Evolutionary conservation across 37 sponge, comb jelly and placozoan species (phyloP), one percentile per base, ranked within the genome.

Genomic region (Geodia barretti): DNA sequence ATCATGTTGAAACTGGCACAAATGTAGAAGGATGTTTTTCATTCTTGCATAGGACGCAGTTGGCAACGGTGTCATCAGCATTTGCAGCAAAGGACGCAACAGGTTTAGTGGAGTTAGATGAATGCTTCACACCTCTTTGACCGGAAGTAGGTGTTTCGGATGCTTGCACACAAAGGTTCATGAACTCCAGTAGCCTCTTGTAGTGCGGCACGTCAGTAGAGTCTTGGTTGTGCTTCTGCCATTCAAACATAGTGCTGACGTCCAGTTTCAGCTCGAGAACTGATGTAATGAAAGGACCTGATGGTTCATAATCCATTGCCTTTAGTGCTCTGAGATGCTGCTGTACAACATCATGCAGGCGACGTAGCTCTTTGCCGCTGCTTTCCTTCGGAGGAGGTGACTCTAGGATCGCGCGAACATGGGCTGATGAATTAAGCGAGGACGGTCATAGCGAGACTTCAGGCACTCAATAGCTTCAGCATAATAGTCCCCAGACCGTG

Each of bases 101-200:
- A 76, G 28, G 39, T 38, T 17, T 75, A 23, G 68, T 59, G 42
- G 34, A 60, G 29, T 36, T n/a, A n/a, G n/a, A n/a, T n/a, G n/a
- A n/a, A n/a, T n/a, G n/a, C n/a, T n/a, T n/a, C n/a, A n/a, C n/a
- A 36, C 34, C 64, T 66, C 64, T 78, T 24, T 23, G 29, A 39
- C 39, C 41, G 26, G 70, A 9, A 14, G 23, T 31, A 7, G 42
- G 47, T 23, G 70, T 28, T 67, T 84, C 84, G 7, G 69, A 68
- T 28, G 84, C 84, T 76, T 84, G 84, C 8, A 77, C 84, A 34
- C 84, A 30, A 4, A 76, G 60, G 40, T 84, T 77, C 33, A 84
- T 69, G 43, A 83, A 83, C 3, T 83, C 32, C n/a, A 83, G 47
- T 8, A 83, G 60, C 4, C 64, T 75, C 32, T 83, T 69, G 38